Conservation (phyloP, 2,113 vertebrate genomes). For the Pampusana beccarii region DNA sequence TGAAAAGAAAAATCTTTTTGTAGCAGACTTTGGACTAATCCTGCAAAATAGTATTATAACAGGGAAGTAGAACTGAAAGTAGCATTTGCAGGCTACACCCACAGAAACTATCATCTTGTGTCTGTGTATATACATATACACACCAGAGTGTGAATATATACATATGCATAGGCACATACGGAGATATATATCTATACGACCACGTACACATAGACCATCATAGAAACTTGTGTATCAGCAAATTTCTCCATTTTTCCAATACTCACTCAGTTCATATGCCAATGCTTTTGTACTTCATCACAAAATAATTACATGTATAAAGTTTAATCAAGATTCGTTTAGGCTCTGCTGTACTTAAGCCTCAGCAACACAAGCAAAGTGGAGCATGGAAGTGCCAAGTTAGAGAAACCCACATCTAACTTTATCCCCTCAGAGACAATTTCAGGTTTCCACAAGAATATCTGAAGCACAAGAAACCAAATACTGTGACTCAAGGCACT, state of each 20-base stretch:
- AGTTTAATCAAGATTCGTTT: neutral
- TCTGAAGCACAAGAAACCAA: neutral
- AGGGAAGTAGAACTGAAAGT: constrained; percentile 11
- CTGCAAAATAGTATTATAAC: no score
- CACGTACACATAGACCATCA: neutral
- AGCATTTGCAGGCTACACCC: neutral
- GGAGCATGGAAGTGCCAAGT: neutral
- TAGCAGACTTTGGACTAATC: neutral
- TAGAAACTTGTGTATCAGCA: neutral
- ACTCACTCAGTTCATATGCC: neutral
- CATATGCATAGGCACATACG: neutral
- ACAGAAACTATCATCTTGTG: neutral
- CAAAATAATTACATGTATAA: neutral
- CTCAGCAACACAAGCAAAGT: neutral
- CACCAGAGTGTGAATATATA: neutral
- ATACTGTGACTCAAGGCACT: neutral
- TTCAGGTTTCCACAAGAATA: neutral
- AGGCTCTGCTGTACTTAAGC: neutral
- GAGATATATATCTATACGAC: neutral
- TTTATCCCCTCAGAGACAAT: neutral
- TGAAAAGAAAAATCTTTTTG: neutral
- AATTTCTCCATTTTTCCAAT: neutral
- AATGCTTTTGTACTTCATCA: neutral
- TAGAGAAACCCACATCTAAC: neutral
- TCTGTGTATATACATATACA: neutral